phyloP scores from a whole-genome alignment of 2,113 vertebrate species.

The Xiphorhynchus elegans region DNA sequence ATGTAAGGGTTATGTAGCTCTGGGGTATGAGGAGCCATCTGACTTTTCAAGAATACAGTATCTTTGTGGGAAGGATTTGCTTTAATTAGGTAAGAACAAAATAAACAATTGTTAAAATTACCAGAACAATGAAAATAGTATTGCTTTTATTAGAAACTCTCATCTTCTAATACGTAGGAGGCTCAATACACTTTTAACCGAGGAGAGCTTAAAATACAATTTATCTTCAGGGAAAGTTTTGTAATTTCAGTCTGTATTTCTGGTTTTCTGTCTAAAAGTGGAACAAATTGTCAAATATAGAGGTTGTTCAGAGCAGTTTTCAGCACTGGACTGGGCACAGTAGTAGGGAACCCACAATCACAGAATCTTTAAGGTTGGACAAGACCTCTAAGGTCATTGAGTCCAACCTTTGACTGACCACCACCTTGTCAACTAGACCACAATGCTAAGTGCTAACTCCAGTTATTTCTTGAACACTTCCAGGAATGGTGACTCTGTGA shows the following conservation, averaged over 20 bases:
- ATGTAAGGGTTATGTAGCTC: neutral
- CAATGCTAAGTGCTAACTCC: neutral
- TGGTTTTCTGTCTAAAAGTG: neutral
- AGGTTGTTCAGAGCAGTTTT: neutral
- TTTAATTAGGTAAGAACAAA: neutral
- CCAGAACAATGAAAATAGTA: neutral
- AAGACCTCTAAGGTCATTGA: neutral
- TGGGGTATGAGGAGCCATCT: neutral
- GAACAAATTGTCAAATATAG: neutral
- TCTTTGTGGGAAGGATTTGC: neutral
- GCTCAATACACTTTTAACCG: neutral
- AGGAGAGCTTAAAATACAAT: neutral
- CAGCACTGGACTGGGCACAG: neutral
- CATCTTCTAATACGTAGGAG: rapidly evolving
- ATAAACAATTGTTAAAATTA: neutral
- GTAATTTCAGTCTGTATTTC: neutral
- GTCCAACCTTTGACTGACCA: neutral
- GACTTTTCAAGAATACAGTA: neutral
- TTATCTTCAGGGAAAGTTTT: neutral
- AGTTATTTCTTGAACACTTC: neutral
- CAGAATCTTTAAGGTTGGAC: neutral
- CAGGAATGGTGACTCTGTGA: neutral
- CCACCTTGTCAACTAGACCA: neutral
- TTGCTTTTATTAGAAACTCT: neutral
- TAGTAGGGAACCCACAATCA: neutral